Evolutionary conservation across 2,113 vertebrate genomes (phyloP).

Genomic region (Pachyramphus minor): DNA sequence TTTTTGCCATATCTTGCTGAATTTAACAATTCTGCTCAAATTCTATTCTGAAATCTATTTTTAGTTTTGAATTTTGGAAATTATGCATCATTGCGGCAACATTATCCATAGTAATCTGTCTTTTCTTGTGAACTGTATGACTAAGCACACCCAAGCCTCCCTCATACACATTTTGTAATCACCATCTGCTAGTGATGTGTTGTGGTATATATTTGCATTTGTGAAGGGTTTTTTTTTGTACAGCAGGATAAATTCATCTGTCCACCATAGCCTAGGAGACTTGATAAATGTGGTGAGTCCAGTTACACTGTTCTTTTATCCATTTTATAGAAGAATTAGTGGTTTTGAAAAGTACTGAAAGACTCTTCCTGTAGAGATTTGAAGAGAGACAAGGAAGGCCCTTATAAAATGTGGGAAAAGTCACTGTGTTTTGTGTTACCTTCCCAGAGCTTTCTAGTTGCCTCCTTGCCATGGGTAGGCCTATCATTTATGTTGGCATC

Average conservation of each 20-base stretch:
- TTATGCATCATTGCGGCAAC: not conserved
- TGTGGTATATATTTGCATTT: not conserved
- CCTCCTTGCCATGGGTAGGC: not conserved
- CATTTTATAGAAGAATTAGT: not conserved
- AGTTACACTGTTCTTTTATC: not conserved
- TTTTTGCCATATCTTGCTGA: not conserved
- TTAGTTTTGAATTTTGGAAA: not conserved
- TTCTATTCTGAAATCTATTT: not conserved
- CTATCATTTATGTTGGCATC: not conserved
- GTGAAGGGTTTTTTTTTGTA: not conserved
- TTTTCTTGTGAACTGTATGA: not conserved
- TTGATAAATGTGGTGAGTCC: not conserved
- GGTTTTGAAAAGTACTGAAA: not conserved
- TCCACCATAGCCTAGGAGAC: not conserved
- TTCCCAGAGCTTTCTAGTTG: slow-evolving; percentile 7
- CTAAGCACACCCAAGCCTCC: not conserved
- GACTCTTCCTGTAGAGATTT: not conserved
- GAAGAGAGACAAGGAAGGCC: not conserved
- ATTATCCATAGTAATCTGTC: not conserved
- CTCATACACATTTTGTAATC: not conserved
- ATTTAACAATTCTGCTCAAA: not conserved
- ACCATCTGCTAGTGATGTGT: not conserved
- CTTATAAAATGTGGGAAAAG: not conserved
- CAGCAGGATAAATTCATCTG: not conserved
- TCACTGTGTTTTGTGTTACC: not conserved